phyloP scores from a whole-genome alignment of 2,888 invertebrate genomes.

The Coremacera marginata region DNA sequence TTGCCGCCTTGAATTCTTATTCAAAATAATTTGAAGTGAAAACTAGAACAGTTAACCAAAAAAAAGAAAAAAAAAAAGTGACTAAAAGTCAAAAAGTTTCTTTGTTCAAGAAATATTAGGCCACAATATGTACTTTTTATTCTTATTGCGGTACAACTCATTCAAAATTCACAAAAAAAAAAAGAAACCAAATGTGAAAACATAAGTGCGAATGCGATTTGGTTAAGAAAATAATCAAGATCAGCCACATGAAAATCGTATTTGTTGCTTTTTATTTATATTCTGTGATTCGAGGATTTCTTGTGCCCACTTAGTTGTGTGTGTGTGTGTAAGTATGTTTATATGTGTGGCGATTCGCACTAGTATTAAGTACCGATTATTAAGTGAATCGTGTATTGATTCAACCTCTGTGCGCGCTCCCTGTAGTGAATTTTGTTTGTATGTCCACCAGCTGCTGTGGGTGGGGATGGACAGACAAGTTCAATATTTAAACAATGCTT shows the following conservation, averaged over 20 bases:
- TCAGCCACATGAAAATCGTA: not conserved
- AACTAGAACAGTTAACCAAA: not conserved
- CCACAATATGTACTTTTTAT: no score
- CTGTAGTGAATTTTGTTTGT: not conserved
- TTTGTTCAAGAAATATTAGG: not conserved
- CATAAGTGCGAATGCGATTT: not conserved
- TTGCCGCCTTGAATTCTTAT: not conserved
- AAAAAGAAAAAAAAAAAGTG: not conserved
- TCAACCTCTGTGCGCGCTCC: conserved; percentile 10
- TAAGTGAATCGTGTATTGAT: not conserved
- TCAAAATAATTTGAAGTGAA: not conserved
- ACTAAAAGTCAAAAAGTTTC: not conserved
- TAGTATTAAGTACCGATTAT: no score
- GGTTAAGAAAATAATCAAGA: not conserved
- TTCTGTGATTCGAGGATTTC: not conserved
- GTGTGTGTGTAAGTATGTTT: not conserved
- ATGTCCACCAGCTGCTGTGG: conserved; percentile 1
- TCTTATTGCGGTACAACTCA: no score
- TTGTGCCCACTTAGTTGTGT: not conserved
- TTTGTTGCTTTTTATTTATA: not conserved
- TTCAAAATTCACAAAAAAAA: no score
- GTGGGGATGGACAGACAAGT: not conserved
- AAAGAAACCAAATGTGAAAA: no score
- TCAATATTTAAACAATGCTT: not conserved
- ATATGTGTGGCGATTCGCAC: not conserved